Percentiles rank a stretch among this genome's conserved stretches.
Evolutionary conservation across 2,797 vertebrate genomes (phyloP).

Genomic region (Fistularia commersonii): DNA sequence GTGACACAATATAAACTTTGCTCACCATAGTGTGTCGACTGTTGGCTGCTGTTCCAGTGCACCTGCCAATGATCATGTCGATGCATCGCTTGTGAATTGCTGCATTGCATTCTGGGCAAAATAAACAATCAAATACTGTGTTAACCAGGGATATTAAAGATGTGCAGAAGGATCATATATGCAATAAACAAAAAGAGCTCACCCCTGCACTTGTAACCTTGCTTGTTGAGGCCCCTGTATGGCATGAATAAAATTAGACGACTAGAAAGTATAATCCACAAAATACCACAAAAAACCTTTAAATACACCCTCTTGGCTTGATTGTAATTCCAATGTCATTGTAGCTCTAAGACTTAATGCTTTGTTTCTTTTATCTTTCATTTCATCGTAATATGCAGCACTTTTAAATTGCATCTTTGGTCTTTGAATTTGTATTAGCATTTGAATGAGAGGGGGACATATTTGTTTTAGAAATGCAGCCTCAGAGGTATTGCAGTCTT

Average conservation of each 20-base stretch:
- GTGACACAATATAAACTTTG: too few species aligned
- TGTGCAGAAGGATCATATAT: too few species aligned
- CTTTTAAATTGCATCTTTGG: too few species aligned
- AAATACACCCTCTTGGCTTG: background rate
- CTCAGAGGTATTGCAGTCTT: too few species aligned
- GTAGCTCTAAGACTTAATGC: too few species aligned
- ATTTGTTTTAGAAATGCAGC: too few species aligned
- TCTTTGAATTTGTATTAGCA: too few species aligned
- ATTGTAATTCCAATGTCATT: too few species aligned
- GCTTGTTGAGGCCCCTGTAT: slow-evolving; percentile 96
- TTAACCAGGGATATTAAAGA: background rate
- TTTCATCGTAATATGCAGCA: too few species aligned
- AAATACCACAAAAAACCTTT: background rate
- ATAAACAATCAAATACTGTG: slow-evolving; percentile 18
- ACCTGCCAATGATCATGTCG: slow-evolving; percentile 93
- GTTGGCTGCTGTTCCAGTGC: slow-evolving; percentile 92
- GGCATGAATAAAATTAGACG: background rate
- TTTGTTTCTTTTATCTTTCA: too few species aligned
- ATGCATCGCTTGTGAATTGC: slow-evolving; percentile 98
- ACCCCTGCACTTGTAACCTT: slow-evolving; percentile 98
- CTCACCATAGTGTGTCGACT: slow-evolving; percentile 86
- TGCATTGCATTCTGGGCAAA: slow-evolving; percentile 90
- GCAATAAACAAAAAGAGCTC: slow-evolving; percentile 64
- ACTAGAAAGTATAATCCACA: slow-evolving; percentile 11
- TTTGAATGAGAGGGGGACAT: too few species aligned